These are phyloP conservation scores for Gallinago media DNA, from an alignment of 2,113 vertebrate species.

Conservation along the genomic window DNA sequence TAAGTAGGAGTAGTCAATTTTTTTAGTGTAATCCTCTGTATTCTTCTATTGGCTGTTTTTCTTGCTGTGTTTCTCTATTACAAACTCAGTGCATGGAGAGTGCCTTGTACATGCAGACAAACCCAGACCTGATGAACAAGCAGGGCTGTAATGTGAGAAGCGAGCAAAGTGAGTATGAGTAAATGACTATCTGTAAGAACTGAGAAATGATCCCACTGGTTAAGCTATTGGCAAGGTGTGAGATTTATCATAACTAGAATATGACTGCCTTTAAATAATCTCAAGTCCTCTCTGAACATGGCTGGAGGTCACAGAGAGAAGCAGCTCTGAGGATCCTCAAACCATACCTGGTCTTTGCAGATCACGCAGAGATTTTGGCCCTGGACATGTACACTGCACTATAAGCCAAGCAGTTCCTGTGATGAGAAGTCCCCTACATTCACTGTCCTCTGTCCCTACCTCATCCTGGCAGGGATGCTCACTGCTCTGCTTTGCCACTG, in stretches of 20 bases:
- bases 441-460: neutral
- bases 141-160: neutral
- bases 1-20: neutral
- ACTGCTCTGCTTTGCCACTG: neutral
- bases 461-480: neutral
- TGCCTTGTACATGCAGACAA: neutral
- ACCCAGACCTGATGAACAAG: neutral
- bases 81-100: neutral
- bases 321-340: neutral
- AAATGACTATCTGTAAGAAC: neutral
- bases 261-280: neutral
- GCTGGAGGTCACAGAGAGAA: neutral
- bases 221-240: neutral
- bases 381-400: neutral
- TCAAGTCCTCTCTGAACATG: neutral
- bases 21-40: neutral
- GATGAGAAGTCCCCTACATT: neutral
- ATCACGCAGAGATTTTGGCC: neutral
- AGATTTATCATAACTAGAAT: neutral
- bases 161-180: neutral
- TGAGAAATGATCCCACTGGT: neutral
- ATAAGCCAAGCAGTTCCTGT: rapidly evolving
- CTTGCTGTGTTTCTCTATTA: neutral
- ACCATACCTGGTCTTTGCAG: rapidly evolving
- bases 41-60: neutral